These are phyloP conservation scores for Lanius ludovicianus DNA, from an alignment of 2,113 vertebrate species.

Conservation along the genomic window DNA sequence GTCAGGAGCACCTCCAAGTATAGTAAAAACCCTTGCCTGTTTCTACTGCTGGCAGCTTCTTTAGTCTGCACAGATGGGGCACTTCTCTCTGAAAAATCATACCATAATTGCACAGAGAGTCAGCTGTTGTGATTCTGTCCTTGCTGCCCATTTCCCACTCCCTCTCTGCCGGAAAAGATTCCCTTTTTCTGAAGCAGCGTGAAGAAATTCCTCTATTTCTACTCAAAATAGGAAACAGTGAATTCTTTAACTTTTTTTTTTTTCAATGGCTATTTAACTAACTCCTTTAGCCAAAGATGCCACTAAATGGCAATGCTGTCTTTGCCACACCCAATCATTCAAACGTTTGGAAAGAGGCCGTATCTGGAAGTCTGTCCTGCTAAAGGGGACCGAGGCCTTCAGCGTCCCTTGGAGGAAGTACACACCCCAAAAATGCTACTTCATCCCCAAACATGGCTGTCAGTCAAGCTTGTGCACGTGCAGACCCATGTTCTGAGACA, in stretches of 20 bases:
- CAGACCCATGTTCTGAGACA: background rate
- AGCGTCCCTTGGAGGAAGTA: background rate
- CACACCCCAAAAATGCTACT: background rate
- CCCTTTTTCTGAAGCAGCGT: background rate
- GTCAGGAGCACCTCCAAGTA: background rate
- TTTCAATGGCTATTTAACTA: background rate
- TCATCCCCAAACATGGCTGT: background rate
- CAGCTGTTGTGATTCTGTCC: constrained; percentile 11
- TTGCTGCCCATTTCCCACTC: background rate
- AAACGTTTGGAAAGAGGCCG: background rate
- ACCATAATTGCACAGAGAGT: background rate
- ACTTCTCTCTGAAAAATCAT: constrained; percentile 33
- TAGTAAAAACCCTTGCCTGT: background rate
- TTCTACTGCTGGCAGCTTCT: background rate
- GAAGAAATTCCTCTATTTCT: background rate
- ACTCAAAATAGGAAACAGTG: background rate
- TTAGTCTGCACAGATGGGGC: background rate
- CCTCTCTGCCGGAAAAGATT: background rate
- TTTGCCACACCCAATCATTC: background rate
- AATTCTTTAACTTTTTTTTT: background rate
- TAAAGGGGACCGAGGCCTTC: fast-evolving
- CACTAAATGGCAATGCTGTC: background rate
- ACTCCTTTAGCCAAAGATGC: background rate
- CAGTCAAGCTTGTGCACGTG: fast-evolving
- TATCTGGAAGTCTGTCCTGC: background rate